A percentile compares a stretch with the other conserved stretches of the same genome.
Conservation (phyloP, 2,888 invertebrate genomes). For the Epirrhoe tristata region DNA sequence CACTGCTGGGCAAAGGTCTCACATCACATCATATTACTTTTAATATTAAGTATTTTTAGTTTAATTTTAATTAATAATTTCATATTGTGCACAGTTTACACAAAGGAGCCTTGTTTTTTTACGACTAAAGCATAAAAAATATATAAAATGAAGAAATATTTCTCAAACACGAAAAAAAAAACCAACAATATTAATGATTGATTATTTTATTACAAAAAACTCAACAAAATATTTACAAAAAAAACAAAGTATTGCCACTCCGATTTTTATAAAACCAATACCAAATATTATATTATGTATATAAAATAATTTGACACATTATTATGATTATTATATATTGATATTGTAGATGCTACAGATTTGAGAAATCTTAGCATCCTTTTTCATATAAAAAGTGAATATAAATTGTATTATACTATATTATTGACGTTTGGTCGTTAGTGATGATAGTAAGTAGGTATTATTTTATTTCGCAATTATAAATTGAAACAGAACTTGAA, state of each 20-base stretch:
- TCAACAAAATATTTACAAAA: slow-evolving; percentile 32
- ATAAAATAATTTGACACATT: neutral
- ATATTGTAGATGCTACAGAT: neutral
- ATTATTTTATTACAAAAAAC: slow-evolving; percentile 20
- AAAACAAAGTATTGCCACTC: slow-evolving; percentile 8
- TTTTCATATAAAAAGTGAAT: neutral
- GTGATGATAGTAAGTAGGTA: neutral
- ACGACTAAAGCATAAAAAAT: slow-evolving; percentile 1
- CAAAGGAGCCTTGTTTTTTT: slow-evolving; percentile 12
- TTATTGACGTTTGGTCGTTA: neutral
- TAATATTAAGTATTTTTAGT: too few relatives aligned
- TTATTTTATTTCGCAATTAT: too few relatives aligned
- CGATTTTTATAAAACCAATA: neutral
- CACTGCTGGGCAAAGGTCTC: too few relatives aligned
- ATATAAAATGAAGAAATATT: slow-evolving; percentile 9
- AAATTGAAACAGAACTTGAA: too few relatives aligned
- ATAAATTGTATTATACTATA: neutral
- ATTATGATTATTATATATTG: neutral
- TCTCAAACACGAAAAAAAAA: slow-evolving; percentile 13
- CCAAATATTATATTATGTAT: neutral
- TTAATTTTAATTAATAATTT: too few relatives aligned
- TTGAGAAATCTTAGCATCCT: neutral
- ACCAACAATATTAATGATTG: slow-evolving; percentile 5
- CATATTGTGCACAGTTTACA: neutral
- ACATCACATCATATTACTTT: too few relatives aligned